A percentile compares a stretch with the other conserved stretches of the same genome.
These are phyloP conservation scores for Prietella phreatophila DNA, from an alignment of 2,113 vertebrate genomes.

Conservation along the genomic window DNA sequence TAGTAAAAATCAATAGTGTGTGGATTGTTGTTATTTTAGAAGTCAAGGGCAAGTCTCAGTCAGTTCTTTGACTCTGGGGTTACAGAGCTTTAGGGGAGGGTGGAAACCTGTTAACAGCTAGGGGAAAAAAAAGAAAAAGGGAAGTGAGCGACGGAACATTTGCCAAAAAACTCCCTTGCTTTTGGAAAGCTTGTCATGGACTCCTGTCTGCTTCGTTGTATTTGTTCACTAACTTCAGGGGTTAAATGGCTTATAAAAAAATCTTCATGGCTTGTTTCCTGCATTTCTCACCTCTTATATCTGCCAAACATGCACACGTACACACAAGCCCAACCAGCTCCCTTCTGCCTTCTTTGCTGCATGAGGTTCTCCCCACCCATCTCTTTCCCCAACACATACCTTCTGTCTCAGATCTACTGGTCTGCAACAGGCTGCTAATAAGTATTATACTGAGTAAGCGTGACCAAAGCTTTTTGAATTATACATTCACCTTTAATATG, in stretches of 20 bases:
- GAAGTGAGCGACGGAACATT: constrained; percentile 38
- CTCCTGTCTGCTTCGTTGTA: constrained; percentile 26
- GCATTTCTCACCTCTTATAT: constrained; percentile 50
- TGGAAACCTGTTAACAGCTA: constrained; percentile 33
- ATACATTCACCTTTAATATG: constrained; percentile 49
- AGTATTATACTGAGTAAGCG: not conserved
- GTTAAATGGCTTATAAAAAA: constrained; percentile 54
- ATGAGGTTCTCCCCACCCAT: constrained; percentile 37
- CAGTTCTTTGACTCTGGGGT: constrained; percentile 4
- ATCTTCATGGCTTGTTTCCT: constrained; percentile 21
- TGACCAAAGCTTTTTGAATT: not conserved
- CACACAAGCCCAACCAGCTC: constrained; percentile 35
- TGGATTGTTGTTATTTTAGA: not conserved
- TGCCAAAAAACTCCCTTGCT: constrained; percentile 28
- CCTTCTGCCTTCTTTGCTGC: constrained; percentile 19
- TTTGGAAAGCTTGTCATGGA: not conserved
- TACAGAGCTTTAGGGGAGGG: not conserved
- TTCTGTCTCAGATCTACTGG: constrained; percentile 32
- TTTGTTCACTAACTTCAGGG: constrained; percentile 51
- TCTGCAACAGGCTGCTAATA: constrained; percentile 18
- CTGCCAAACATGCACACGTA: constrained; percentile 2
- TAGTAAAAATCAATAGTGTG: not conserved
- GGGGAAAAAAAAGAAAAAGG: constrained; percentile 11
- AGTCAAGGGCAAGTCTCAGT: not conserved
- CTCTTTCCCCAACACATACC: constrained; percentile 54